Evolutionary conservation across 2,888 invertebrate species (phyloP).

Genomic region (Aleiodes leptofemur): DNA sequence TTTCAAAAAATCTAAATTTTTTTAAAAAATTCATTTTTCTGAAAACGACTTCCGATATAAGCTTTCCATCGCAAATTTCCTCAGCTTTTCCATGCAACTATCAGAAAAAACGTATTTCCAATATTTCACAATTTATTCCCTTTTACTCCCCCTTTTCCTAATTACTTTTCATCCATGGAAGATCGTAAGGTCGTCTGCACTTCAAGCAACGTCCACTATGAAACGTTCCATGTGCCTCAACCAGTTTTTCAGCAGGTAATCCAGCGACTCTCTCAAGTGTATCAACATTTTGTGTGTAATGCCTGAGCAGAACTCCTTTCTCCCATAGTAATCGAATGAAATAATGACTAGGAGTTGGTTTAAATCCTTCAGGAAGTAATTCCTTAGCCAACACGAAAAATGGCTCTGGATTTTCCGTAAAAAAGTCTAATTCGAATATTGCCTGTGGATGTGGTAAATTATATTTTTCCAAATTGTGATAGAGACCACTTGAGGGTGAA

Average conservation of each 20-base stretch:
- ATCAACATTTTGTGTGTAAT: conserved; percentile 95
- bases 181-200: conserved; percentile 84
- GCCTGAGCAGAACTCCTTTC: conserved; percentile 85
- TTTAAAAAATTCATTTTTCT: no score
- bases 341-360: conserved; percentile 93
- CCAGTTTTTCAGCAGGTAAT: conserved; percentile 87
- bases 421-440: conserved; percentile 94
- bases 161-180: conserved; percentile 91
- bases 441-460: conserved; percentile 93
- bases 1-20: no score
- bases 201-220: conserved; percentile 89
- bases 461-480: conserved; percentile 93
- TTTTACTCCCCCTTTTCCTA: neutral
- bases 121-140: neutral
- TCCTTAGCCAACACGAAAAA: conserved; percentile 95
- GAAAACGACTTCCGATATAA: no score
- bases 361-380: conserved; percentile 90
- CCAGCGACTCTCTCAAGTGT: conserved; percentile 92
- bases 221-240: conserved; percentile 97
- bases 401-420: conserved; percentile 91
- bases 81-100: no score
- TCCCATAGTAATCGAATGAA: conserved; percentile 91
- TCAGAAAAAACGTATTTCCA: neutral
- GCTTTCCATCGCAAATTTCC: no score
- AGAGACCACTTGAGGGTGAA: conserved; percentile 93